A percentile compares a stretch with the other conserved stretches of the same genome.
phyloP scores from a whole-genome alignment of 2,113 vertebrate species.

The Microtus oregoni region DNA sequence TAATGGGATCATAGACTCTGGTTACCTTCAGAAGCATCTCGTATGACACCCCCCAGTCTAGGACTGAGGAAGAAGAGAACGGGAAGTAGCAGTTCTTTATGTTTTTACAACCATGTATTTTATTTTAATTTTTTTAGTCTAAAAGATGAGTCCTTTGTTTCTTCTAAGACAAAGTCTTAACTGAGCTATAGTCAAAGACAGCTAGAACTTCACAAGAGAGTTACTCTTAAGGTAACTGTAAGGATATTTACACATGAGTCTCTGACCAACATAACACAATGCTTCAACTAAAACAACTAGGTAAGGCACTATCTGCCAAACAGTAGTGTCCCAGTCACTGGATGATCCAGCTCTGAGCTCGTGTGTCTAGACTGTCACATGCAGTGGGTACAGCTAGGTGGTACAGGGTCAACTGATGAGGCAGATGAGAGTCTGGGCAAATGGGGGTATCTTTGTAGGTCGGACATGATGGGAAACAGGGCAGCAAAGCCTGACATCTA shows the following conservation, averaged over 20 bases:
- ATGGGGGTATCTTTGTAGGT: not conserved
- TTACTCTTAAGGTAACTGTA: too few species aligned
- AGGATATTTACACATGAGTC: not conserved
- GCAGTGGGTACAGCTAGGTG: not conserved
- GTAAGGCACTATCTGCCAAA: not conserved
- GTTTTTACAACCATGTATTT: not conserved
- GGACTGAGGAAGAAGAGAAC: not conserved
- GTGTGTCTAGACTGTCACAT: not conserved
- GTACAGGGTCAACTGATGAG: not conserved
- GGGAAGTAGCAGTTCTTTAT: not conserved
- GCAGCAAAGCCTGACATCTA: not conserved
- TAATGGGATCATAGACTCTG: not conserved
- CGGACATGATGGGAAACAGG: not conserved
- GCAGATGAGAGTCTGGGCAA: not conserved
- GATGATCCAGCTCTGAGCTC: not conserved
- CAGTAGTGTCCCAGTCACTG: not conserved
- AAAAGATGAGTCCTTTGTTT: not conserved
- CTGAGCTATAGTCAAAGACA: not conserved
- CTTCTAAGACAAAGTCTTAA: not conserved
- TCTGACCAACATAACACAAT: not conserved
- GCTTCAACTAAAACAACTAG: not conserved
- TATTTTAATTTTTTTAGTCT: not conserved
- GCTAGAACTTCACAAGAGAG: not conserved
- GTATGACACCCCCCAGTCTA: not conserved
- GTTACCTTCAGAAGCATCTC: not conserved